Conservation (phyloP, 2,888 invertebrate species). For the Parascotia fuliginaria region DNA sequence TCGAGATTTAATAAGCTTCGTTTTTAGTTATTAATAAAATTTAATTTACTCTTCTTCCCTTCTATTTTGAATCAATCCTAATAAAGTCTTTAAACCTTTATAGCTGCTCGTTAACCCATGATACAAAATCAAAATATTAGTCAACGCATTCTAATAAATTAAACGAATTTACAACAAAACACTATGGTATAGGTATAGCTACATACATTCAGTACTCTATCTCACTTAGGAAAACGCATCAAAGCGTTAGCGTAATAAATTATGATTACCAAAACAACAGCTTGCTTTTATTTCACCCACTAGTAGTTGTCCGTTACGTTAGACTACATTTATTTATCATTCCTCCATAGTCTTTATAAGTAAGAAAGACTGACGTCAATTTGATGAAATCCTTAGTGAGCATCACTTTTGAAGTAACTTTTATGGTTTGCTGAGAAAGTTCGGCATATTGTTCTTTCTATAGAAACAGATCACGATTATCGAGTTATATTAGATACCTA, state of each 20-base stretch:
- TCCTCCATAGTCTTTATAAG: constrained; percentile 21
- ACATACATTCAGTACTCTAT: neutral
- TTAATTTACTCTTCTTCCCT: no score
- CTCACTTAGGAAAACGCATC: constrained; percentile 22
- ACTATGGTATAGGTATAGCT: neutral
- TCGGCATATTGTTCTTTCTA: no score
- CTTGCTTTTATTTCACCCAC: constrained; percentile 43
- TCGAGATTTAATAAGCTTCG: no score
- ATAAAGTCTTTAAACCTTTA: no score
- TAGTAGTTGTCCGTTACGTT: constrained; percentile 29
- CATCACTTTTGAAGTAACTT: constrained; percentile 5
- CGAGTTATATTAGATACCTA: no score
- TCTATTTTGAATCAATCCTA: no score
- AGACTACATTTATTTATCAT: constrained; percentile 39
- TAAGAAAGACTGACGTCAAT: constrained; percentile 31
- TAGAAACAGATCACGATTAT: no score
- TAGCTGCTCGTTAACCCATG: no score
- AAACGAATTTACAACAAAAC: no score
- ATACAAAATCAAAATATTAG: no score
- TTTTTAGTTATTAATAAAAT: no score
- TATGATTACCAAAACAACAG: constrained; percentile 39
- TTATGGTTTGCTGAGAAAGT: neutral
- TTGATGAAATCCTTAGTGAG: constrained; percentile 26
- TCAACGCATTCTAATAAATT: no score
- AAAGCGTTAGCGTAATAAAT: constrained; percentile 37